A percentile compares a stretch with the other conserved stretches of the same genome.
Conservation (phyloP, 2,888 invertebrate species). For the Glyphotaelius pellucidus region DNA sequence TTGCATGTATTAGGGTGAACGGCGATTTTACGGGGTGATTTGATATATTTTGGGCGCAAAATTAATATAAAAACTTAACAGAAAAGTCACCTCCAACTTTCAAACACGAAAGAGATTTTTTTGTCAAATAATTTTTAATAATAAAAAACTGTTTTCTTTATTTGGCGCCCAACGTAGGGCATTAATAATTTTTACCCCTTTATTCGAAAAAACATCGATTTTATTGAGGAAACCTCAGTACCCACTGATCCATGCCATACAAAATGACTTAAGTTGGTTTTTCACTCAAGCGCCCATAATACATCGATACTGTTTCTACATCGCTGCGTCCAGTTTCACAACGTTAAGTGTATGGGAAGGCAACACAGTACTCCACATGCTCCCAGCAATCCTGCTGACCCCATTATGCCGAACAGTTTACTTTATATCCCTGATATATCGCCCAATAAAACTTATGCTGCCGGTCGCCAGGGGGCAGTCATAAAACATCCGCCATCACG, state of each 20-base stretch:
- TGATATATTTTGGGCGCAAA: too few species aligned
- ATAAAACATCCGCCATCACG: constrained; percentile 27
- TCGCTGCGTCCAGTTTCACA: not conserved
- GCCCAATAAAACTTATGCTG: constrained; percentile 27
- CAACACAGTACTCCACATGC: not conserved
- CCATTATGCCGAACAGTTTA: constrained; percentile 15
- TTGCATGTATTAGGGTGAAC: too few species aligned
- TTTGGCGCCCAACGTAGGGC: not conserved
- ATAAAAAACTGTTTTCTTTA: not conserved
- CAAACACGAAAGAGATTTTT: too few species aligned
- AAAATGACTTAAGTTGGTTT: not conserved
- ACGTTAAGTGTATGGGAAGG: not conserved
- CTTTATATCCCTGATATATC: constrained; percentile 28
- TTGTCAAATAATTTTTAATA: too few species aligned
- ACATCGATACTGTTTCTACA: not conserved
- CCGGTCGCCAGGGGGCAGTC: not conserved
- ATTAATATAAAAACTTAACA: too few species aligned
- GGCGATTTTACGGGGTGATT: too few species aligned
- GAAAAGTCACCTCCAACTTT: too few species aligned
- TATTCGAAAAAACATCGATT: not conserved
- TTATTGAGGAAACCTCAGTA: not conserved
- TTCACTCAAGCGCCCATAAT: not conserved
- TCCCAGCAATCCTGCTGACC: not conserved
- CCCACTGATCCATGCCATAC: not conserved
- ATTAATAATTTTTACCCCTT: not conserved